These are phyloP conservation scores for Bradypodion pumilum DNA, from an alignment of 2,797 vertebrate genomes.

Conservation along the genomic window DNA sequence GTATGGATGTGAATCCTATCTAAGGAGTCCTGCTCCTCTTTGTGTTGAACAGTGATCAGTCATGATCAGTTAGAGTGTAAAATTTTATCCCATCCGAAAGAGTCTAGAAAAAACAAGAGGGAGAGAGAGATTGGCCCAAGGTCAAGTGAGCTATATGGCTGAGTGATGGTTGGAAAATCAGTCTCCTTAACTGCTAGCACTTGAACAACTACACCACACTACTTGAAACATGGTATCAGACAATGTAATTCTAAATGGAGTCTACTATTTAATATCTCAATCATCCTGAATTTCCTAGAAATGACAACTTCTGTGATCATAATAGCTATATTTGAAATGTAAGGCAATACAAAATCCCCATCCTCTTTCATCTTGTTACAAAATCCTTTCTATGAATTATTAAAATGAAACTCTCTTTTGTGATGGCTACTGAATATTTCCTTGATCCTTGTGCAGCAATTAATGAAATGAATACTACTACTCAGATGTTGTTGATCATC, in stretches of 20 bases:
- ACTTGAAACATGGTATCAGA: background rate
- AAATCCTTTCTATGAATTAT: slow-evolving; percentile 29
- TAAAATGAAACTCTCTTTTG: background rate
- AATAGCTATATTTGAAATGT: background rate
- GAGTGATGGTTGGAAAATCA: no score
- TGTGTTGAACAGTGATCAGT: no score
- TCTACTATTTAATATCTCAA: background rate
- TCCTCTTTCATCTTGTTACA: slow-evolving; percentile 19
- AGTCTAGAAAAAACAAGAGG: no score
- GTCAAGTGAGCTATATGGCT: no score
- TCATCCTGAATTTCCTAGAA: background rate
- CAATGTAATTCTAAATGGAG: background rate
- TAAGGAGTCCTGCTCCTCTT: no score
- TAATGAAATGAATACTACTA: slow-evolving; percentile 44
- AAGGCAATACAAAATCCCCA: slow-evolving; percentile 20
- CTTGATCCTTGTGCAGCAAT: slow-evolving; percentile 21
- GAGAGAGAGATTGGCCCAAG: no score
- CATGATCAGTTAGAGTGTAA: no score
- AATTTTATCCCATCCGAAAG: no score
- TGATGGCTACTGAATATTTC: slow-evolving; percentile 17
- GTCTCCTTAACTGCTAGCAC: no score
- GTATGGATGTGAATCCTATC: no score
- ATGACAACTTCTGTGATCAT: background rate
- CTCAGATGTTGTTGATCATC: slow-evolving; percentile 28
- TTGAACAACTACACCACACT: no score